Conservation (phyloP, 2,797 vertebrate genomes). For the Mico argentatus region DNA sequence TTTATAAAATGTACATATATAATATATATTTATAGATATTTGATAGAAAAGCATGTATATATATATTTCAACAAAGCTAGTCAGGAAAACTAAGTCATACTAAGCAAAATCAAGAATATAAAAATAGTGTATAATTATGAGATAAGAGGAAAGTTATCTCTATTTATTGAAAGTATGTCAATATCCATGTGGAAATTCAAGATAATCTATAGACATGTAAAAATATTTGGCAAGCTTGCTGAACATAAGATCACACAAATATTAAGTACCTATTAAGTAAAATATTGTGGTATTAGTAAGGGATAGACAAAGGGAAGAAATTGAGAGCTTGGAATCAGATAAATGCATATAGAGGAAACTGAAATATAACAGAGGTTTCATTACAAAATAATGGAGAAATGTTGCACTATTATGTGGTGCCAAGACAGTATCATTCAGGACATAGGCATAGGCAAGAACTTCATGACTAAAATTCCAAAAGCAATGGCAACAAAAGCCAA, state of each 20-base stretch:
- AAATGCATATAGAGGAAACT: background rate
- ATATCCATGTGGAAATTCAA: background rate
- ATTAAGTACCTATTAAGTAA: background rate
- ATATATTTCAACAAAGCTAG: background rate
- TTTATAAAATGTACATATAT: background rate
- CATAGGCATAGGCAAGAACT: no score
- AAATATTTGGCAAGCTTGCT: background rate
- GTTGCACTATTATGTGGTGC: background rate
- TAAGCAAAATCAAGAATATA: background rate
- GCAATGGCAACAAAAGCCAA: no score
- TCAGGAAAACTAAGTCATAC: background rate
- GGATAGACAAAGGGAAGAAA: background rate
- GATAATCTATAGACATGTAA: background rate
- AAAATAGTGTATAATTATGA: background rate
- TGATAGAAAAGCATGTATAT: background rate
- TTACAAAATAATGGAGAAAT: background rate
- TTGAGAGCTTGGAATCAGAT: background rate
- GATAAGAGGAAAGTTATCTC: background rate
- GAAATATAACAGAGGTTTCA: background rate
- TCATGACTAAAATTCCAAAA: no score
- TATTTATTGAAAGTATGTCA: background rate
- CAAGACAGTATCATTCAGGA: background rate
- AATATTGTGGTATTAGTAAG: background rate
- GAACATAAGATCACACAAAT: background rate
- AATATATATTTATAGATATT: background rate